Percentiles rank a stretch among this genome's conserved stretches.
Conservation (phyloP, 2,113 vertebrate species). For the Haliaeetus leucogaster region DNA sequence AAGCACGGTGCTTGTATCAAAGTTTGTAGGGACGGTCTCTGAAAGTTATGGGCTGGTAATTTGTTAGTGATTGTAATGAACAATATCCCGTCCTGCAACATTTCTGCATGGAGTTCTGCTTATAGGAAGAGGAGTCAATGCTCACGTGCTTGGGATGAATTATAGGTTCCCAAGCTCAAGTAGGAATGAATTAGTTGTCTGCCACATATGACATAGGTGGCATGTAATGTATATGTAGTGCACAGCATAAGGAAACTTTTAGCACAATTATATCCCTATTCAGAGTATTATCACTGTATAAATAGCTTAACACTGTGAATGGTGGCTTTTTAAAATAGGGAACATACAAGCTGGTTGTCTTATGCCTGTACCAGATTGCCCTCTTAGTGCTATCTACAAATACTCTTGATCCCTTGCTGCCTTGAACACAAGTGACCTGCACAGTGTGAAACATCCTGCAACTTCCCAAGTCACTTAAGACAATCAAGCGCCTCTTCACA, state of each 20-base stretch:
- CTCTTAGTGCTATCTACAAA: background rate
- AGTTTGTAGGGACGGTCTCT: background rate
- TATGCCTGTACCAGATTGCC: background rate
- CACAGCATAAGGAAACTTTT: background rate
- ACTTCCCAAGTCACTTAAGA: background rate
- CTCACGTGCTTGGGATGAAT: background rate
- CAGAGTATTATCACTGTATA: background rate
- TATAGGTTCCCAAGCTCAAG: background rate
- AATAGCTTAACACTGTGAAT: background rate
- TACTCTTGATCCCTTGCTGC: background rate
- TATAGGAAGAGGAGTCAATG: background rate
- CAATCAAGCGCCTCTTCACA: background rate
- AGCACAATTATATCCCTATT: background rate
- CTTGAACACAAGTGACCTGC: background rate
- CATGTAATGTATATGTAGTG: background rate
- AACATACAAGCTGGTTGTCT: background rate
- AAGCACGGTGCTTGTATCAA: background rate
- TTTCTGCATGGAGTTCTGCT: background rate
- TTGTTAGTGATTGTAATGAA: background rate
- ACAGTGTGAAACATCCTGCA: background rate
- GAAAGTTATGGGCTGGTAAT: background rate
- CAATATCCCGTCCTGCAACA: background rate
- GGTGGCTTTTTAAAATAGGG: background rate
- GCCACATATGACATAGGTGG: background rate
- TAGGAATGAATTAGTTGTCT: background rate